phyloP scores from a whole-genome alignment of 2,888 invertebrate genomes.

The Nephrotoma appendiculata region DNA sequence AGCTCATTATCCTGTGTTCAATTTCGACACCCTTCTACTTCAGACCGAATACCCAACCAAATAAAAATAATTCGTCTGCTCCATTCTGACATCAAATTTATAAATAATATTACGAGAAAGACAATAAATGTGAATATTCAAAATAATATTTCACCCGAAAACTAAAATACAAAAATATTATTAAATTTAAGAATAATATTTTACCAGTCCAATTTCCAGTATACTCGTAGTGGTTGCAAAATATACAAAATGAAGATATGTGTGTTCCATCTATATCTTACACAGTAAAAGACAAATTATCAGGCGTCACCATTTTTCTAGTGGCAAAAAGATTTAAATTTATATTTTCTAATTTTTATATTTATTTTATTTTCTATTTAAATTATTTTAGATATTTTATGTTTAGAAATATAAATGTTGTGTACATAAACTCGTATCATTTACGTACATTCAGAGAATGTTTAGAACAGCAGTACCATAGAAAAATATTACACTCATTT shows the following conservation, averaged over 20 bases:
- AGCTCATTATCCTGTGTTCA: neutral
- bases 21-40: neutral
- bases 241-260: neutral
- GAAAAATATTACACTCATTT: too few species aligned
- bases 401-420: neutral
- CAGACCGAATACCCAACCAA: neutral
- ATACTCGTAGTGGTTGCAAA: neutral
- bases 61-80: neutral
- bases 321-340: neutral
- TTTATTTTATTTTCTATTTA: neutral
- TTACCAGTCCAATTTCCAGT: neutral
- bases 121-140: neutral
- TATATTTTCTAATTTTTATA: neutral
- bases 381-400: neutral
- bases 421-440: neutral
- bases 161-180: neutral
- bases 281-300: neutral
- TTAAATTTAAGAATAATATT: neutral
- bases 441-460: neutral
- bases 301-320: neutral
- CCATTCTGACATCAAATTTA: neutral
- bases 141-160: neutral
- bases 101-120: neutral
- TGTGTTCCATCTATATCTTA: neutral
- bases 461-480: too few species aligned